phyloP scores from a whole-genome alignment of 1,140 invertebrate species.

The Papilio glaucus region DNA sequence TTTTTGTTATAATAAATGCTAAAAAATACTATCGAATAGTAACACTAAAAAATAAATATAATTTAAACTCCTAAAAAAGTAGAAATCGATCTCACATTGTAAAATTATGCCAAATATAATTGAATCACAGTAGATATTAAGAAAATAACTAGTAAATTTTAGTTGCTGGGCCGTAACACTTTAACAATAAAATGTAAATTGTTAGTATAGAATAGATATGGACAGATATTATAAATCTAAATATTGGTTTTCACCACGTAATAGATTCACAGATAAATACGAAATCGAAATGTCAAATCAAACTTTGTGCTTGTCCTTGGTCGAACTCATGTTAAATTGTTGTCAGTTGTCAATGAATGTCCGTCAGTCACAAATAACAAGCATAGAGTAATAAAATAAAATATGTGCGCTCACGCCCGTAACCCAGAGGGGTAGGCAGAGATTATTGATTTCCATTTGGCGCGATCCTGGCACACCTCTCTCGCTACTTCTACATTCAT shows the following conservation, averaged over 20 bases:
- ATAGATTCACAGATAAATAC: conserved; percentile 32
- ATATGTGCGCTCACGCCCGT: too few relatives aligned
- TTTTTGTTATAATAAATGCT: background rate
- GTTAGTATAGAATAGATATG: background rate
- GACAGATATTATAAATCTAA: conserved; percentile 36
- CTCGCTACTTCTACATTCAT: too few relatives aligned
- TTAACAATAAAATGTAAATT: conserved; percentile 35
- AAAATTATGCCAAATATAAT: background rate
- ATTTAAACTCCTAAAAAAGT: background rate
- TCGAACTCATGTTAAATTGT: too few relatives aligned
- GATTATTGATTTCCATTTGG: too few relatives aligned
- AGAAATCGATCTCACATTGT: conserved; percentile 25
- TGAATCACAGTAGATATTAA: background rate
- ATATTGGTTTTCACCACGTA: conserved; percentile 36
- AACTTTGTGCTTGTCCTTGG: background rate
- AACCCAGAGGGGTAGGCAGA: too few relatives aligned
- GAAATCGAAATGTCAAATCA: background rate
- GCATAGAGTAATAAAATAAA: too few relatives aligned
- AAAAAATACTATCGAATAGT: background rate
- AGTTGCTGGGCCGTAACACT: conserved; percentile 16
- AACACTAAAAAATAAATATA: background rate
- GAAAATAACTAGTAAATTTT: conserved; percentile 21
- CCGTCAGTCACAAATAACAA: too few relatives aligned
- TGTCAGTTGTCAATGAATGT: background rate
- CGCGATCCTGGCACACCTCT: too few relatives aligned